Percentiles rank a stretch among this genome's conserved stretches.
Evolutionary conservation across 1,140 invertebrate genomes (phyloP).

Genomic region (Nasonia giraulti): DNA sequence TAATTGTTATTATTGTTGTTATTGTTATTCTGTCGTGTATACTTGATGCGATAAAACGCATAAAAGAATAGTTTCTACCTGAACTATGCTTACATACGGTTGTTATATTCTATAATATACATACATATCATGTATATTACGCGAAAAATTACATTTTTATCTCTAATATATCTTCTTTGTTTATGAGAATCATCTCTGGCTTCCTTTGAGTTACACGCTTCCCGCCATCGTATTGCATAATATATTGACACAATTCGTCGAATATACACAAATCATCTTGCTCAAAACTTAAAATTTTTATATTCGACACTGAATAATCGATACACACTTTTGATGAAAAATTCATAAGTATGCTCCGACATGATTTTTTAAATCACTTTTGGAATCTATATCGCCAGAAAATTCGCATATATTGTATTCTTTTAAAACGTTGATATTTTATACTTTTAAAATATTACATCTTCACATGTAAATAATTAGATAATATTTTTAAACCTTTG

Average conservation of each 20-base stretch:
- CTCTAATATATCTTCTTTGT: slow-evolving; percentile 4
- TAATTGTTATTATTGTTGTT: not conserved
- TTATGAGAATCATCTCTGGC: slow-evolving; percentile 27
- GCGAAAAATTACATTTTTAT: slow-evolving; percentile 37
- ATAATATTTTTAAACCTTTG: not conserved
- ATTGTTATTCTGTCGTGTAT: slow-evolving; percentile 42
- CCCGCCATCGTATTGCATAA: slow-evolving; percentile 28
- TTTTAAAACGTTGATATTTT: not conserved
- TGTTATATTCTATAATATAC: not conserved
- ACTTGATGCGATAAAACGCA: slow-evolving; percentile 20
- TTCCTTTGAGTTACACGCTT: slow-evolving; percentile 27
- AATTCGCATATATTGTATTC: not conserved
- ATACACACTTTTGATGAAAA: not conserved
- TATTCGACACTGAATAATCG: not conserved
- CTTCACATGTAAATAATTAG: not conserved
- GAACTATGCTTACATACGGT: slow-evolving; percentile 28
- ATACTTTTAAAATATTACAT: not conserved
- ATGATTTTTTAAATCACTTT: not conserved
- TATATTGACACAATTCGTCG: slow-evolving; percentile 34
- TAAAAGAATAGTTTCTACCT: slow-evolving; percentile 40
- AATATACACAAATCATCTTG: not conserved
- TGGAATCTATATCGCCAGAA: not conserved
- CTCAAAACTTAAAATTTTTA: not conserved
- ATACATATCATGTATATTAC: slow-evolving; percentile 30
- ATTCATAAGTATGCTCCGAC: not conserved